phyloP scores from a whole-genome alignment of 2,888 invertebrate species.

The Plagodis dolabraria region DNA sequence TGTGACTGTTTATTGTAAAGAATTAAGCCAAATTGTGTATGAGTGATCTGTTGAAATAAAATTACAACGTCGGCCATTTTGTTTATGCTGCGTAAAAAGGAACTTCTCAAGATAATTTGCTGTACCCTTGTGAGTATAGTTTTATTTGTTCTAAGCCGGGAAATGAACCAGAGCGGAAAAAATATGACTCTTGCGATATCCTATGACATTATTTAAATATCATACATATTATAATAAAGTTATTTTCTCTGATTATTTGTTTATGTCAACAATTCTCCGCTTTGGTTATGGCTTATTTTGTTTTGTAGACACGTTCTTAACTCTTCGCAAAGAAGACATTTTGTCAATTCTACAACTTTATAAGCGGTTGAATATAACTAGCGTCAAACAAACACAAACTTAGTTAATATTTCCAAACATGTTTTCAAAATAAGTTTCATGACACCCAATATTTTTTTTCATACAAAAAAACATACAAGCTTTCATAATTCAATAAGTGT shows the following conservation, averaged over 20 bases:
- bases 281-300: conserved; percentile 19
- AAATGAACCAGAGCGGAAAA: conserved; percentile 20
- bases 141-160: conserved; percentile 29
- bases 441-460: no score
- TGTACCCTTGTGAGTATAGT: conserved; percentile 86
- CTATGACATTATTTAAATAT: conserved; percentile 14
- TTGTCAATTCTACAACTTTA: neutral
- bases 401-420: no score
- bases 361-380: neutral
- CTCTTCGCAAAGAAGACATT: neutral
- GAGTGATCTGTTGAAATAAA: conserved; percentile 34
- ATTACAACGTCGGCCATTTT: conserved; percentile 48
- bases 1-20: conserved; percentile 44
- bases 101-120: conserved; percentile 87
- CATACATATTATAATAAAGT: neutral
- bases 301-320: conserved; percentile 18
- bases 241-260: neutral
- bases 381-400: no score
- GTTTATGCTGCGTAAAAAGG: conserved; percentile 77
- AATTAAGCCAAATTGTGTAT: conserved; percentile 36
- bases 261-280: conserved; percentile 1
- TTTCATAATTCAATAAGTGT: no score
- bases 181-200: conserved; percentile 18
- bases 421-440: no score
- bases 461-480: no score